Base-by-base conservation (phyloP, 1,140 invertebrate species). In the Paralvinella palmiformis region DNA sequence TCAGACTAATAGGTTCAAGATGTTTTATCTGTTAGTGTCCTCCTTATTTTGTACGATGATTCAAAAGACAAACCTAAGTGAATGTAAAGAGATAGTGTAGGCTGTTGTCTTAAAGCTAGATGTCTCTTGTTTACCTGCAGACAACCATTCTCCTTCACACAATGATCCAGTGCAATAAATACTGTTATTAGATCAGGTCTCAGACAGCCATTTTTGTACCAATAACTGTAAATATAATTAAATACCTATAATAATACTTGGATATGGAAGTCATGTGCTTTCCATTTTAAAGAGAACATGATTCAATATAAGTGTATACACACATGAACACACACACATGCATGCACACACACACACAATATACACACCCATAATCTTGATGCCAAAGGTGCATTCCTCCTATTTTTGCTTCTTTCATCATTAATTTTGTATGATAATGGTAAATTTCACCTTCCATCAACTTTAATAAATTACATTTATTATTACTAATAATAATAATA, bases 131-230 rank as follows among this genome's bases (percentile, higher is more conserved):
- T n/a, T 67, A 79, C 76, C 74, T 78, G 69, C 4, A 79, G 63
- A 63, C 76, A 77, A 1, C 78, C 76, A 63, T 79, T 79, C 15
- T 65, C 62, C 45, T 72, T 69, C 15, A 65, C 64, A 58, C 73
- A 76, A 55, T 65, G 71, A 58, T 79, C 78, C 15, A 78, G 50
- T 2, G 78, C 69, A 37, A 78, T 71, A 57, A 77, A 78, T 10
- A 73, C 74, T 0, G 75, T 78, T 59, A 75, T 59, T 70, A 78
- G 69, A 59, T 79, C 70, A 3, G 78, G 78, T 57, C 73, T 74
- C 24, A 79, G 65, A 56, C 71, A 73, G 37, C 75, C 75, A 66
- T 79, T 78, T 41, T 74, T 73, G 66, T 79, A 79, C 77, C 77
- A 79, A 59, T 79, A 79, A 3, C 77, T 79, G 57, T 17, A 59